A percentile compares a stretch with the other conserved stretches of the same genome.
These are phyloP conservation scores for Drosophila mercatorum DNA, from an alignment of 2,888 invertebrate genomes.

Conservation along the genomic window DNA sequence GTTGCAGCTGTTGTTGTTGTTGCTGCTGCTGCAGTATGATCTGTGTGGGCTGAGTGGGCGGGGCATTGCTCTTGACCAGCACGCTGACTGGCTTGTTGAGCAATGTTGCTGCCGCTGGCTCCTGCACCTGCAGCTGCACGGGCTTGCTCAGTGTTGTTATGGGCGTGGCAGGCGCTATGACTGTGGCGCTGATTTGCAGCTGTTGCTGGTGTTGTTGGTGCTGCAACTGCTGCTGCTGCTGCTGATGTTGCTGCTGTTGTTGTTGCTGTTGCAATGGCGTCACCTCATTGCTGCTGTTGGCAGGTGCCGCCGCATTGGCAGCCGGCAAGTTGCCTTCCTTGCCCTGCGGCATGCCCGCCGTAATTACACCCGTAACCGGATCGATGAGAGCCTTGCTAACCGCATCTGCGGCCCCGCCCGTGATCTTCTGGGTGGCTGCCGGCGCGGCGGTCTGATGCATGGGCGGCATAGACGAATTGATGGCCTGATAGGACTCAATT, in stretches of 20 bases:
- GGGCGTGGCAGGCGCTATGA: conserved; percentile 67
- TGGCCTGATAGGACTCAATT: conserved; percentile 80
- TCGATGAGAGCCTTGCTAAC: conserved; percentile 87
- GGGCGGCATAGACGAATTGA: conserved; percentile 75
- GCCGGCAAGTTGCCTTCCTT: conserved; percentile 86
- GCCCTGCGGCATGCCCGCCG: conserved; percentile 88
- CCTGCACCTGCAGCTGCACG: conserved; percentile 64
- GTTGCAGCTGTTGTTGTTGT: conserved; percentile 41
- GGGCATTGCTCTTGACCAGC: conserved; percentile 76
- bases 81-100: conserved; percentile 81
- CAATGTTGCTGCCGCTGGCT: conserved; percentile 54
- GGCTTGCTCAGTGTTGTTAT: conserved; percentile 72
- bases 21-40: conserved; percentile 57
- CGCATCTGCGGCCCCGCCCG: conserved; percentile 86
- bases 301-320: conserved; percentile 73
- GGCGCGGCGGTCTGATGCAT: conserved; percentile 79
- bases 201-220: conserved; percentile 46
- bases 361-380: conserved; percentile 90
- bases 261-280: conserved; percentile 39
- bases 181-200: conserved; percentile 58
- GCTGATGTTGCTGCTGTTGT: conserved; percentile 46
- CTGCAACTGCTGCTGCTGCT: conserved; percentile 39
- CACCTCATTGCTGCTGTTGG: conserved; percentile 52
- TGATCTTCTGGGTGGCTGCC: conserved; percentile 75
- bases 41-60: conserved; percentile 46